Conservation (phyloP, 2,888 invertebrate species). For the Melinopterus prodromus region DNA sequence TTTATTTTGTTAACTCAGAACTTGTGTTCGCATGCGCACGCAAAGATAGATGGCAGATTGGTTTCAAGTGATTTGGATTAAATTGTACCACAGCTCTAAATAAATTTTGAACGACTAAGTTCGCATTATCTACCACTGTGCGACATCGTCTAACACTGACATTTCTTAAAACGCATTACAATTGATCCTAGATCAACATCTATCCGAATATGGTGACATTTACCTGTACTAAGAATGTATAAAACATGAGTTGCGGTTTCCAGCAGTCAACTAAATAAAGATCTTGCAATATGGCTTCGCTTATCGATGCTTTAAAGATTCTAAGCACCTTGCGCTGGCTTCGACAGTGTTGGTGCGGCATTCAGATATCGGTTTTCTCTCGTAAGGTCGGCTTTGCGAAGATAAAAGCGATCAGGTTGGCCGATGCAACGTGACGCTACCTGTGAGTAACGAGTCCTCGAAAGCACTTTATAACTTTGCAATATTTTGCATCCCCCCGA, state of each 20-base stretch:
- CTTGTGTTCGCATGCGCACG: too few relatives aligned
- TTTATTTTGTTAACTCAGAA: too few relatives aligned
- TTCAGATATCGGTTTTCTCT: not conserved
- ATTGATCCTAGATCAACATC: not conserved
- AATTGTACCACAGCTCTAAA: too few relatives aligned
- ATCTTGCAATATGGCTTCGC: not conserved
- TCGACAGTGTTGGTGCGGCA: not conserved
- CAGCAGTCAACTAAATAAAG: too few relatives aligned
- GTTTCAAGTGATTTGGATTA: too few relatives aligned
- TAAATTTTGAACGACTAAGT: too few relatives aligned
- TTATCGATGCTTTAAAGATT: not conserved
- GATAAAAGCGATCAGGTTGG: not conserved
- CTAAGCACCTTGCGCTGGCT: not conserved
- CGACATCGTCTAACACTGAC: too few relatives aligned
- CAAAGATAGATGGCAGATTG: too few relatives aligned
- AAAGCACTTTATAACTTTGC: slow-evolving; percentile 13
- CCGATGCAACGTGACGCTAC: slow-evolving; percentile 6
- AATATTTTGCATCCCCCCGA: slow-evolving; percentile 27
- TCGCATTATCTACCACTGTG: too few relatives aligned
- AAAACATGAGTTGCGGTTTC: not conserved
- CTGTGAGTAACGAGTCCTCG: slow-evolving; percentile 7
- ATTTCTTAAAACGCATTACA: too few relatives aligned
- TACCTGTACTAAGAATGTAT: not conserved
- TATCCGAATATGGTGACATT: not conserved
- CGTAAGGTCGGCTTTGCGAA: not conserved